Conservation (phyloP, 2,113 vertebrate species). For the Psettodes erumei region DNA sequence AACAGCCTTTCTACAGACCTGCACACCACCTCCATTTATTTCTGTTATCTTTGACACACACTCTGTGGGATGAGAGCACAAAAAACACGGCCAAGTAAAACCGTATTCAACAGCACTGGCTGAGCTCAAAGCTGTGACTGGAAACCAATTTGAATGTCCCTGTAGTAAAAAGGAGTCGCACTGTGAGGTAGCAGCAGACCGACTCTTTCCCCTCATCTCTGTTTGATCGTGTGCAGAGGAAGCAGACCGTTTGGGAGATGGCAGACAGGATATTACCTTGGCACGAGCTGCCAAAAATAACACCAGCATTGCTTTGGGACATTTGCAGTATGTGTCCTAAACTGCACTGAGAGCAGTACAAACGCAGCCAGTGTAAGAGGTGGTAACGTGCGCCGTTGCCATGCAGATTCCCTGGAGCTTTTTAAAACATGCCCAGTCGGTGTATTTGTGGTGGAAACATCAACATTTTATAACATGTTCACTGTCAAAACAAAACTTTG, state of each 20-base stretch:
- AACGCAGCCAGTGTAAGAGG: slow-evolving; percentile 30
- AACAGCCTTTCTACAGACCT: not conserved
- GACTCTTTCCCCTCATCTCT: slow-evolving; percentile 1
- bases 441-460: not conserved
- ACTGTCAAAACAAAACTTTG: slow-evolving; percentile 2
- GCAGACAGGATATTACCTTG: slow-evolving; percentile 69
- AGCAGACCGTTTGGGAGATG: slow-evolving; percentile 37
- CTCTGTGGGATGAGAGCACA: not conserved
- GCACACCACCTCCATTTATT: not conserved
- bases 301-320: slow-evolving; percentile 84
- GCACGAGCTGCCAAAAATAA: slow-evolving; percentile 55
- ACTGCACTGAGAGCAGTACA: slow-evolving; percentile 40
- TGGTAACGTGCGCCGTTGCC: slow-evolving; percentile 11
- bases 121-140: slow-evolving; percentile 23
- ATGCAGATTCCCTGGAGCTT: not conserved
- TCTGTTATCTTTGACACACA: slow-evolving; percentile 39
- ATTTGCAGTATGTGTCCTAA: slow-evolving; percentile 80
- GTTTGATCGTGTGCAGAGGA: slow-evolving; percentile 24
- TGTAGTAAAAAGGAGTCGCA: slow-evolving; percentile 4
- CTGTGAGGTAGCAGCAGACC: slow-evolving; percentile 3
- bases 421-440: not conserved
- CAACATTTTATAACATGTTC: not conserved
- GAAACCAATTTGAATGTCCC: slow-evolving; percentile 20
- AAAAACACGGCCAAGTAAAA: slow-evolving; percentile 14
- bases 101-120: not conserved